phyloP scores from a whole-genome alignment of 2,113 vertebrate genomes.

The Hippocampus zosterae region DNA sequence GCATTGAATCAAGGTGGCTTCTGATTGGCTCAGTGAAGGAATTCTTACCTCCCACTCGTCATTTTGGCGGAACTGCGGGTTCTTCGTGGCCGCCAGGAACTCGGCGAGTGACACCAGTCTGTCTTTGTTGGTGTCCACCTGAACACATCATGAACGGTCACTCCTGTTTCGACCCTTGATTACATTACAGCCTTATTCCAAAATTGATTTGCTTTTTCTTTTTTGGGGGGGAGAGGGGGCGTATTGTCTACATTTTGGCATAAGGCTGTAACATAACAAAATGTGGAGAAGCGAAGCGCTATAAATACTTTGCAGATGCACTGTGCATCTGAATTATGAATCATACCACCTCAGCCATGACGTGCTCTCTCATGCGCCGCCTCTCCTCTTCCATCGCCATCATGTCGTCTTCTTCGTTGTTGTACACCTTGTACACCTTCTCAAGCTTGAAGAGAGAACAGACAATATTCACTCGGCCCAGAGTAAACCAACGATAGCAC shows the following conservation, averaged over 20 bases:
- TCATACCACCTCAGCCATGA: slow-evolving; percentile 83
- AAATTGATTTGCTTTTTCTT: too few relatives aligned
- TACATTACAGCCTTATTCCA: not conserved
- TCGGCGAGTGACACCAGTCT: slow-evolving; percentile 84
- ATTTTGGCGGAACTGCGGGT: slow-evolving; percentile 82
- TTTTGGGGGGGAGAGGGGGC: too few relatives aligned
- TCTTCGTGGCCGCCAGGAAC: slow-evolving; percentile 83
- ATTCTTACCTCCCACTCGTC: slow-evolving; percentile 88
- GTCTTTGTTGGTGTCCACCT: slow-evolving; percentile 88
- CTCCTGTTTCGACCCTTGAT: not conserved
- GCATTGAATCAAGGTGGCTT: not conserved
- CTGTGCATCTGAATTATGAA: slow-evolving; percentile 1
- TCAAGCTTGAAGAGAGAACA: slow-evolving; percentile 74
- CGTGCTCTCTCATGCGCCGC: slow-evolving; percentile 89
- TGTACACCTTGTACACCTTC: slow-evolving; percentile 85
- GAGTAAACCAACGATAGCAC: too few relatives aligned
- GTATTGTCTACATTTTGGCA: not conserved
- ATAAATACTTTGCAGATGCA: not conserved
- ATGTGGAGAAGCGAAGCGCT: not conserved
- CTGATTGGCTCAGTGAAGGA: not conserved
- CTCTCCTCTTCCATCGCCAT: slow-evolving; percentile 93
- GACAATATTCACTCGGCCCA: slow-evolving; percentile 1
- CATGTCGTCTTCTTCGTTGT: slow-evolving; percentile 91
- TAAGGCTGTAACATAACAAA: not conserved
- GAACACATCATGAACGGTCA: not conserved